phyloP scores from a whole-genome alignment of 2,888 invertebrate genomes.

The Drosophila antonietae region DNA sequence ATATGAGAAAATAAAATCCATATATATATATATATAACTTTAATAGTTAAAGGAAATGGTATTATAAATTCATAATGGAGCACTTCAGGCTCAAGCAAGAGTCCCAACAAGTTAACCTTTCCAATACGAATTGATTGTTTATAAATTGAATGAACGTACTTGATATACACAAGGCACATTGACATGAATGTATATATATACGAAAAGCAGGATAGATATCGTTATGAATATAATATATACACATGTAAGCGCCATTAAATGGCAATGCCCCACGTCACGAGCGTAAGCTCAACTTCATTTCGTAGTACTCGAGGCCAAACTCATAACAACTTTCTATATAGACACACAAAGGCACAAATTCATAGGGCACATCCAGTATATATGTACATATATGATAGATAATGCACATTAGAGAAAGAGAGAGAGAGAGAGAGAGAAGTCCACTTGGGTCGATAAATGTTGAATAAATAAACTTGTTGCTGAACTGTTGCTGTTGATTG shows the following conservation, averaged over 20 bases:
- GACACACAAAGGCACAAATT: constrained; percentile 4
- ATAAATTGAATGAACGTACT: constrained; percentile 12
- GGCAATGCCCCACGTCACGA: constrained; percentile 23
- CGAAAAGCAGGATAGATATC: neutral
- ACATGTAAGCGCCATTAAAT: constrained; percentile 10
- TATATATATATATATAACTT: too few relatives aligned
- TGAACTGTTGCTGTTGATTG: constrained; percentile 21
- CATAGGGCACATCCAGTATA: neutral
- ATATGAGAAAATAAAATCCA: neutral
- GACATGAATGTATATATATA: neutral
- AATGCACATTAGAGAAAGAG: constrained; percentile 30
- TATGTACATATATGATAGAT: constrained; percentile 15
- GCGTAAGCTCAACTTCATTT: constrained; percentile 5
- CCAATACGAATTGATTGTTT: constrained; percentile 1
- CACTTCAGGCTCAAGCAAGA: neutral
- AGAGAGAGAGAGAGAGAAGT: constrained; percentile 2
- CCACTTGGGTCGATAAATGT: constrained; percentile 50
- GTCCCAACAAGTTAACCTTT: neutral
- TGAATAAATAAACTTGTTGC: constrained; percentile 67
- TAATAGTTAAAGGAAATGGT: neutral
- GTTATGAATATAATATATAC: constrained; percentile 9
- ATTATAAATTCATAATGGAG: neutral
- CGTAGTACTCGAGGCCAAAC: constrained; percentile 16
- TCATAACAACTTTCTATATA: constrained; percentile 31
- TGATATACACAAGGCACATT: constrained; percentile 4